phyloP scores from a whole-genome alignment of 2,113 vertebrate species.

The Mystacornis crossleyi region DNA sequence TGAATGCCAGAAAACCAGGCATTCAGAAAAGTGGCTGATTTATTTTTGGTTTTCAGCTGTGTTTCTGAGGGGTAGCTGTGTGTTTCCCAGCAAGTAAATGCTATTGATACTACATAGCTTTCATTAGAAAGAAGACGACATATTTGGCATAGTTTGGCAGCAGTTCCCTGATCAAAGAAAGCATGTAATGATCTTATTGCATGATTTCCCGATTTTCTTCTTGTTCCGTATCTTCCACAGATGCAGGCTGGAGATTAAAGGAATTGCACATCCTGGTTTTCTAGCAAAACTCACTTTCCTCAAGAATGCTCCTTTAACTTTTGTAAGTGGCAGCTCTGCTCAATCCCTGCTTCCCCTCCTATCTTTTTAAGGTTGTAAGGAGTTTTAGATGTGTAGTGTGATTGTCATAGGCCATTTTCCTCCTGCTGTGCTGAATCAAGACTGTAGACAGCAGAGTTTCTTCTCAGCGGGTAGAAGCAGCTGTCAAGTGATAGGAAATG shows the following conservation, averaged over 20 bases:
- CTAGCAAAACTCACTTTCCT: neutral
- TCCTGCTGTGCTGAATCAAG: constrained; percentile 21
- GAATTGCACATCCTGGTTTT: neutral
- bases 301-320: neutral
- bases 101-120: neutral
- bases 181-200: neutral
- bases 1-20: too few relatives aligned
- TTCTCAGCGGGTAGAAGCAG: neutral
- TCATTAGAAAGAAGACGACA: neutral
- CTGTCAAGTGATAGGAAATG: constrained; percentile 8
- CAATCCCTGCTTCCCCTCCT: neutral
- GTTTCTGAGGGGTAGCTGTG: neutral
- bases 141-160: neutral
- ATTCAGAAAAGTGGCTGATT: too few relatives aligned
- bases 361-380: neutral
- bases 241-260: neutral
- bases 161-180: neutral
- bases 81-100: neutral
- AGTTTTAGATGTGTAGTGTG: neutral
- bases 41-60: neutral
- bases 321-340: neutral
- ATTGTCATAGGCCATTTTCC: constrained; percentile 35
- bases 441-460: neutral
- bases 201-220: neutral
- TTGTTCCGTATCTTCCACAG: neutral